Percentiles rank a stretch among this genome's conserved stretches.
These are phyloP conservation scores for Tyto alba DNA, from an alignment of 2,113 vertebrate species.

Conservation along the genomic window DNA sequence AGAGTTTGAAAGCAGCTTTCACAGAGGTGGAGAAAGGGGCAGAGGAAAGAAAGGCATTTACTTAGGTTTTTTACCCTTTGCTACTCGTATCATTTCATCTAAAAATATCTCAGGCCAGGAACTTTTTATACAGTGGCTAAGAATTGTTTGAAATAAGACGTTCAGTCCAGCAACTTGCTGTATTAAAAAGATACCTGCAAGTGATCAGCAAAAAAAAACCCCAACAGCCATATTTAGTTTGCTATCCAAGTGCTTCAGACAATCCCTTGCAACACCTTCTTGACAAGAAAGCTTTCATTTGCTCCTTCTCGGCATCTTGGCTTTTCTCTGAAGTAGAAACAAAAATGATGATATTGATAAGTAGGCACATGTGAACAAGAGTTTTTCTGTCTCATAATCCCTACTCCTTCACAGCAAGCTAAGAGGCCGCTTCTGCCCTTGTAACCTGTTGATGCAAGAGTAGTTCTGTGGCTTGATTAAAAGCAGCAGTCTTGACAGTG, in stretches of 20 bases:
- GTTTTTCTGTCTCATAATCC: background rate
- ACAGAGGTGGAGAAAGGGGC: background rate
- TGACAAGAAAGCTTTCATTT: background rate
- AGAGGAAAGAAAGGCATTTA: background rate
- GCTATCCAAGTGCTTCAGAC: background rate
- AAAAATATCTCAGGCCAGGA: background rate
- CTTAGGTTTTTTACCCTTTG: background rate
- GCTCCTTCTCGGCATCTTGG: background rate
- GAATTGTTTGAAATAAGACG: background rate
- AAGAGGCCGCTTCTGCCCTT: slow-evolving; percentile 23
- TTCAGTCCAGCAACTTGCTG: background rate
- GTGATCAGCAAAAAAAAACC: background rate
- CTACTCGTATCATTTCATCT: background rate
- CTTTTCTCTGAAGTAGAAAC: slow-evolving; percentile 31
- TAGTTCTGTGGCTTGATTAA: slow-evolving; percentile 35
- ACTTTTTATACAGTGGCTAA: background rate
- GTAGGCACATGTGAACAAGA: background rate
- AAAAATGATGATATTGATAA: background rate
- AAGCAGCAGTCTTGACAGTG: background rate
- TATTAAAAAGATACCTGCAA: background rate
- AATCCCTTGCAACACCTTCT: slow-evolving; percentile 6
- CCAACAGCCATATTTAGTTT: background rate
- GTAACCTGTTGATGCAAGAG: slow-evolving; percentile 34
- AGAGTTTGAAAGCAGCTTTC: background rate
- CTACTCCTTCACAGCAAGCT: background rate